phyloP scores from a whole-genome alignment of 2,888 invertebrate genomes.

The Odontocerum albicorne region DNA sequence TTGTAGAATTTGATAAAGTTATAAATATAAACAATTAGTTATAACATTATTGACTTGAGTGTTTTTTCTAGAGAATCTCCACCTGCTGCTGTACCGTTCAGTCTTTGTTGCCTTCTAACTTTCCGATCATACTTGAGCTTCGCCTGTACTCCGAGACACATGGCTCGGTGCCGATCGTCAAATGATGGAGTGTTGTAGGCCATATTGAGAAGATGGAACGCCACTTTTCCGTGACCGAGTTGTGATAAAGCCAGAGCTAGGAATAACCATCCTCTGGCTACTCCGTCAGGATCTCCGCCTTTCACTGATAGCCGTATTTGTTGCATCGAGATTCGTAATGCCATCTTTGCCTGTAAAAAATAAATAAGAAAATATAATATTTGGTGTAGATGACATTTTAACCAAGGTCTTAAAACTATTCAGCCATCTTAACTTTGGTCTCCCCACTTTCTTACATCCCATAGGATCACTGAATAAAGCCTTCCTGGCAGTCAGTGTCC shows the following conservation, averaged over 20 bases:
- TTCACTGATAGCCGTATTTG: constrained; percentile 81
- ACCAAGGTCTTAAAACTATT: too few species aligned
- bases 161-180: constrained; percentile 70
- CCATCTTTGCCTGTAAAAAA: constrained; percentile 73
- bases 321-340: constrained; percentile 82
- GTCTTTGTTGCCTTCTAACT: constrained; percentile 9
- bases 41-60: not conserved
- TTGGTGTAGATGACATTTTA: too few species aligned
- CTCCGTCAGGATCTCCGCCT: constrained; percentile 79
- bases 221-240: constrained; percentile 65
- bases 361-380: not conserved
- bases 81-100: not conserved
- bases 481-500: too few species aligned
- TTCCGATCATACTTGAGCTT: constrained; percentile 66
- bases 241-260: constrained; percentile 88
- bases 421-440: too few species aligned
- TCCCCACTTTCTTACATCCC: too few species aligned
- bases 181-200: constrained; percentile 45
- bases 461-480: too few species aligned
- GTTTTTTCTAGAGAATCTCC: constrained; percentile 1
- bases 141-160: constrained; percentile 88
- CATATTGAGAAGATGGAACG: constrained; percentile 62
- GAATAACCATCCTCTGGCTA: constrained; percentile 83
- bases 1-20: too few species aligned
- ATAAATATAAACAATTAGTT: too few species aligned